Conservation (phyloP, 2,113 vertebrate species). For the Hirundichthys speculiger region DNA sequence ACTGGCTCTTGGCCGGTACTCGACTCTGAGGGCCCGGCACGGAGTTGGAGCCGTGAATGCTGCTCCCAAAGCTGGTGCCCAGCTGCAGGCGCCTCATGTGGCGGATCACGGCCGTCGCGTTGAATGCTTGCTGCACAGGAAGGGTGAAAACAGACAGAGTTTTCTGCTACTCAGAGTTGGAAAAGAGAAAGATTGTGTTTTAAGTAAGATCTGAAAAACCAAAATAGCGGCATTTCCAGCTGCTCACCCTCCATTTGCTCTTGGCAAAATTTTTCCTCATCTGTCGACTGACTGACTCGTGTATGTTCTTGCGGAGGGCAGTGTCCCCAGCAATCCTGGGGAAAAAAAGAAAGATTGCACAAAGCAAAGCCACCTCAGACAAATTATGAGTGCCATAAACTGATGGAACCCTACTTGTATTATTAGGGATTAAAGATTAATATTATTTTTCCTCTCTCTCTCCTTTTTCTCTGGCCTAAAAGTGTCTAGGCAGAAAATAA, state of each 20-base stretch:
- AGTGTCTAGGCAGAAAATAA: too few species aligned
- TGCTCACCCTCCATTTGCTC: conserved; percentile 98
- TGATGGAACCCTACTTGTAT: not conserved
- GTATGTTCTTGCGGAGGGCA: conserved; percentile 96
- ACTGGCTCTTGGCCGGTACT: conserved; percentile 85
- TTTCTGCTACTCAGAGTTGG: not conserved
- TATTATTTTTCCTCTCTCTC: too few species aligned
- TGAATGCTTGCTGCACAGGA: conserved; percentile 93
- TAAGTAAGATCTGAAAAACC: not conserved
- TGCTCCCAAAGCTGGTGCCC: conserved; percentile 85
- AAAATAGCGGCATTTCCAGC: not conserved
- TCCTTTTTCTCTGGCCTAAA: too few species aligned
- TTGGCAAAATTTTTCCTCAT: conserved; percentile 99
- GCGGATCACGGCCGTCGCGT: conserved; percentile 95
- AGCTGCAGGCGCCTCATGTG: conserved; percentile 96
- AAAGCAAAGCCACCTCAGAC: conserved; percentile 1
- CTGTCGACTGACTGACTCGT: conserved; percentile 97
- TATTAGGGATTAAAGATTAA: too few species aligned
- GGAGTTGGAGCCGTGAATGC: conserved; percentile 69
- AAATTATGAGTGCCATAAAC: not conserved
- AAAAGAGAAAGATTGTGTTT: not conserved
- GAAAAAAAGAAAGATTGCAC: conserved; percentile 15
- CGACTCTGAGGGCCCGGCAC: conserved; percentile 79
- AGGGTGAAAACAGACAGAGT: not conserved
- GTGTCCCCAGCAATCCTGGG: conserved; percentile 97